Percentiles rank a stretch among this genome's conserved stretches.
These are phyloP conservation scores for Nasonia oneida DNA, from an alignment of 2,888 invertebrate species.

Conservation along the genomic window DNA sequence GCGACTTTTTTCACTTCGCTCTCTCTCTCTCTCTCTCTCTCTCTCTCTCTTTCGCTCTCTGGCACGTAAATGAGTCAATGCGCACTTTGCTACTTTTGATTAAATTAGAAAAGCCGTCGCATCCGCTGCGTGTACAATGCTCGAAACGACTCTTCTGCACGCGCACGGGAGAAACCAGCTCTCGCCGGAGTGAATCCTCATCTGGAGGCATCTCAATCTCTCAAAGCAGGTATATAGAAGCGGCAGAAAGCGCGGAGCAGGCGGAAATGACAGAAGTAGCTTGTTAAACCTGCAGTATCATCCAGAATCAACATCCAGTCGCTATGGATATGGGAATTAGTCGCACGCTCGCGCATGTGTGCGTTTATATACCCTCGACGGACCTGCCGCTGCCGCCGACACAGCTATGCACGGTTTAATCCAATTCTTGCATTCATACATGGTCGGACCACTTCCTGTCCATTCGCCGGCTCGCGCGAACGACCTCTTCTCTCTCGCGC, in stretches of 20 bases:
- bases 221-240: neutral
- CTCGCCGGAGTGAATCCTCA: neutral
- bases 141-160: neutral
- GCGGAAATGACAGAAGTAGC: constrained; percentile 50
- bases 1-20: neutral
- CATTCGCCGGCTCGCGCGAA: constrained; percentile 67
- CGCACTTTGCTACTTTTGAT: neutral
- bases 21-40: neutral
- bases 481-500: constrained; percentile 59
- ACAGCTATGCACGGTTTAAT: constrained; percentile 66
- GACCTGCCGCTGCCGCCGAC: constrained; percentile 31
- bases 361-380: neutral
- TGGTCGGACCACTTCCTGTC: constrained; percentile 73
- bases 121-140: neutral
- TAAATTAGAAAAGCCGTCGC: neutral
- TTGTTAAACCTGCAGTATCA: constrained; percentile 56
- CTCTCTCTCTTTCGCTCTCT: neutral
- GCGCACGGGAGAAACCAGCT: neutral
- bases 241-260: neutral
- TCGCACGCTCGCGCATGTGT: neutral
- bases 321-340: constrained; percentile 43
- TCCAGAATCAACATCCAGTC: constrained; percentile 35
- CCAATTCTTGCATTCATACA: constrained; percentile 73
- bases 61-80: neutral
- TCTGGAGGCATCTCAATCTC: neutral